Conservation (phyloP, 2,888 invertebrate genomes). For the Balanococcus diminutus region DNA sequence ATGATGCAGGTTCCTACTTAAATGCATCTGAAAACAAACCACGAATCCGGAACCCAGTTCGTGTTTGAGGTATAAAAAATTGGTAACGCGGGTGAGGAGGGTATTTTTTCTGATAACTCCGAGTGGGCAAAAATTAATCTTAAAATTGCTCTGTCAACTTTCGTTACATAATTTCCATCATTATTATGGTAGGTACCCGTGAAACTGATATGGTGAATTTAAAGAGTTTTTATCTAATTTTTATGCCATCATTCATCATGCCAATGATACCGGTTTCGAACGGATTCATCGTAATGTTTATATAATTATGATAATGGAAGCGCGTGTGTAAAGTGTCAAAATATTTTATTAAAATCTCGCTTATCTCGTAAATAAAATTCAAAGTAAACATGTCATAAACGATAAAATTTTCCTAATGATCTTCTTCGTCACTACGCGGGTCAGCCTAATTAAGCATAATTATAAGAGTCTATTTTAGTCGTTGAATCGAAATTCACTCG, state of each 20-base stretch:
- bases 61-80: not conserved
- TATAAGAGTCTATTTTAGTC: not conserved
- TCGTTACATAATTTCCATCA: not conserved
- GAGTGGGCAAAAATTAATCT: not conserved
- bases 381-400: not conserved
- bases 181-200: not conserved
- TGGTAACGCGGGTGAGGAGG: not conserved
- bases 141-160: not conserved
- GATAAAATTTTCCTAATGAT: not conserved
- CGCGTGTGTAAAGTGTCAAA: not conserved
- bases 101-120: not conserved
- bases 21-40: not conserved
- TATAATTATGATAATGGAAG: not conserved
- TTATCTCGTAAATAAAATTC: not conserved
- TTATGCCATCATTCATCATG: constrained; percentile 7
- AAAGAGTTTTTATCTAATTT: not conserved
- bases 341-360: not conserved
- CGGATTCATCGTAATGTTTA: not conserved
- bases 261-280: not conserved
- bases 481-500: not conserved
- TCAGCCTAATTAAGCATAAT: not conserved
- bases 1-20: not conserved
- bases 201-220: not conserved
- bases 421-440: not conserved
- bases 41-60: not conserved